Evolutionary conservation across 2,113 vertebrate species (phyloP).

Genomic region (Brachyistius frenatus): DNA sequence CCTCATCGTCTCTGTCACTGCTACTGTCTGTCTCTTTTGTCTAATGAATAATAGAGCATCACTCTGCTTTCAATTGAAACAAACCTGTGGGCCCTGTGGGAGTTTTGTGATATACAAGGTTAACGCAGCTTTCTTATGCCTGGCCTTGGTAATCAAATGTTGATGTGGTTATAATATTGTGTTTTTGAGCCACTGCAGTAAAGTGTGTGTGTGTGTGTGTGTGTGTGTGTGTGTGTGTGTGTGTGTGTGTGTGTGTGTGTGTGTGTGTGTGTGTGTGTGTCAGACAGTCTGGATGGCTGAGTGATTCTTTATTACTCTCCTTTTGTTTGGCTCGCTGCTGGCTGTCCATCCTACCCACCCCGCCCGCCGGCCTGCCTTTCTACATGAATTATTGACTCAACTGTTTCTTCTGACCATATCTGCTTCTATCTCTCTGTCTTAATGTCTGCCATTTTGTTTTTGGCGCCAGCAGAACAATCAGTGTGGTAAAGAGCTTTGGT

Average conservation of each 20-base stretch:
- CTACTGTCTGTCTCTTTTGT: not conserved
- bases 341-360: conserved; percentile 17
- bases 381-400: conserved; percentile 57
- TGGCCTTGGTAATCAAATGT: conserved; percentile 42
- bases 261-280: conserved; percentile 19
- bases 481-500: not conserved
- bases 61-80: conserved; percentile 33
- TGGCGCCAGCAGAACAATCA: not conserved
- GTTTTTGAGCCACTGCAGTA: conserved; percentile 25
- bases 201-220: conserved; percentile 19
- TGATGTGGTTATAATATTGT: conserved; percentile 8
- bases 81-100: conserved; percentile 18
- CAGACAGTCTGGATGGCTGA: conserved; percentile 27
- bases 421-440: not conserved
- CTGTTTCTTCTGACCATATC: not conserved
- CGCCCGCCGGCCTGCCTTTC: conserved; percentile 29
- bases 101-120: conserved; percentile 17
- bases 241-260: conserved; percentile 14
- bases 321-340: conserved; percentile 27
- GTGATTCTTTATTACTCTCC: conserved; percentile 45
- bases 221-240: conserved; percentile 7
- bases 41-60: conserved; percentile 15
- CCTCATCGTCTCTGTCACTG: not conserved
- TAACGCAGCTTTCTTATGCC: conserved; percentile 28
- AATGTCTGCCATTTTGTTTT: conserved; percentile 48